Evolutionary conservation across 92 coral and sea anemone species (phyloP), one percentile per base, ranked within the genome.

Genomic region (Ricordea florida): DNA sequence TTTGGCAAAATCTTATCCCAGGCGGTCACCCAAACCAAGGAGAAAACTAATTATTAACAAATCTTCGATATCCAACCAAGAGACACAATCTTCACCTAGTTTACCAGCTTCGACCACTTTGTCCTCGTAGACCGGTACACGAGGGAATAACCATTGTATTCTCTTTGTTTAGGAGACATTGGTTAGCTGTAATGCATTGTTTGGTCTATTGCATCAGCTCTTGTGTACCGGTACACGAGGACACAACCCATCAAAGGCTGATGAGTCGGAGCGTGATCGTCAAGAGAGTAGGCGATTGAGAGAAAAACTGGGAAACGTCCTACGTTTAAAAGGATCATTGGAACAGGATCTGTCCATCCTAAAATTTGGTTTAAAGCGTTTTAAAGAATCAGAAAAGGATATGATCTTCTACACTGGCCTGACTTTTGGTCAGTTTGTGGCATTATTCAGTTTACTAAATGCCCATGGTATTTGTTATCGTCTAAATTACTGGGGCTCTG

Each of bases 1-100:
- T 26, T 66, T 77, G 46, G 46, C 45, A 48, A 74, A 74, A 26
- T 36, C 84, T 10, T 66, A 77, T 40, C 57, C 41, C 31, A 38
- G 32, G 21, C 52, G 1, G 55, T 47, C 24, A 33, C 44, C 15
- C 33, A 35, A 38, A 66, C 76, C 40, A 66, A 65, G 66, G 45
- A 78, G 76, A 53, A 55, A 51, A 14, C 34, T 66, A 22, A 33
- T 78, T 22, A 9, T 57, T 8, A 29, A 53, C 41, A 17, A 16
- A 34, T 11, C 67, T 68, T 30, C 21, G n/a, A 62, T 31, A 38
- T 24, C 30, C 21, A 43, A 14, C 21, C 46, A 36, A 15, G 68
- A 47, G 49, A 16, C 31, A 47, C 17, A 9, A 31, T n/a, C 20
- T 10, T 6, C 26, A 48, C 1, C 5, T 11, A 48, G 11, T 48